Percentiles rank a stretch among this genome's conserved stretches.
These are phyloP conservation scores for Stomatorhinus walkeri DNA, from an alignment of 2,797 vertebrate genomes.

Conservation along the genomic window DNA sequence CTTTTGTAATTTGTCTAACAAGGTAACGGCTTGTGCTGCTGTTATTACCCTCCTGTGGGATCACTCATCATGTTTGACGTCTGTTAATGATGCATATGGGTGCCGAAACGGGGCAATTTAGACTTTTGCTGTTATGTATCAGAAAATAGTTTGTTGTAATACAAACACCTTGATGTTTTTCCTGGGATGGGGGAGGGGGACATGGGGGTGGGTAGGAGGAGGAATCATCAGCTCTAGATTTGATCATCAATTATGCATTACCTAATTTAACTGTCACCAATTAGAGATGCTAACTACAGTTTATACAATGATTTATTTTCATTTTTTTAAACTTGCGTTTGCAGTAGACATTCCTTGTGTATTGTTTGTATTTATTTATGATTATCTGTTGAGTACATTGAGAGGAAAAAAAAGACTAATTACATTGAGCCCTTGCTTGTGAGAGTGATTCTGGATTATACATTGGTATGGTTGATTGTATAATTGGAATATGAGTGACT, in stretches of 20 bases:
- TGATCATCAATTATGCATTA: conserved; percentile 59
- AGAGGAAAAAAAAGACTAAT: conserved; percentile 54
- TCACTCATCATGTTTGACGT: conserved; percentile 53
- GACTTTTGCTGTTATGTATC: conserved; percentile 57
- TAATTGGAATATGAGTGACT: conserved; percentile 74
- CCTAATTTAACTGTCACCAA: conserved; percentile 70
- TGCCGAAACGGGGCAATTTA: conserved; percentile 43
- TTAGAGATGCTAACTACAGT: conserved; percentile 76
- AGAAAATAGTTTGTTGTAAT: conserved; percentile 54
- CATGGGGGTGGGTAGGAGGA: conserved; percentile 27
- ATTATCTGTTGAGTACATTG: conserved; percentile 79
- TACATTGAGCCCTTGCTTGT: conserved; percentile 67
- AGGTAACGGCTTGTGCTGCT: conserved; percentile 63
- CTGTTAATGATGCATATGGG: conserved; percentile 56
- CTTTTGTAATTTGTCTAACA: conserved; percentile 65
- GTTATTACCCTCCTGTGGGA: conserved; percentile 61
- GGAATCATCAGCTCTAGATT: conserved; percentile 56
- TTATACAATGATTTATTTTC: conserved; percentile 68
- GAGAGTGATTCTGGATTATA: conserved; percentile 78
- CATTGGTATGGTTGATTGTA: conserved; percentile 79
- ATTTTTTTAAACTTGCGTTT: conserved; percentile 79
- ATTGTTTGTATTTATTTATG: conserved; percentile 99
- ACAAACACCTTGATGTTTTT: conserved; percentile 45
- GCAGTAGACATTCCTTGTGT: conserved; percentile 96
- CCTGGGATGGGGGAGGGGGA: conserved; percentile 39